phyloP scores from a whole-genome alignment of 2,113 vertebrate genomes.

The rabbit (Oryctolagus cuniculus) region DNA sequence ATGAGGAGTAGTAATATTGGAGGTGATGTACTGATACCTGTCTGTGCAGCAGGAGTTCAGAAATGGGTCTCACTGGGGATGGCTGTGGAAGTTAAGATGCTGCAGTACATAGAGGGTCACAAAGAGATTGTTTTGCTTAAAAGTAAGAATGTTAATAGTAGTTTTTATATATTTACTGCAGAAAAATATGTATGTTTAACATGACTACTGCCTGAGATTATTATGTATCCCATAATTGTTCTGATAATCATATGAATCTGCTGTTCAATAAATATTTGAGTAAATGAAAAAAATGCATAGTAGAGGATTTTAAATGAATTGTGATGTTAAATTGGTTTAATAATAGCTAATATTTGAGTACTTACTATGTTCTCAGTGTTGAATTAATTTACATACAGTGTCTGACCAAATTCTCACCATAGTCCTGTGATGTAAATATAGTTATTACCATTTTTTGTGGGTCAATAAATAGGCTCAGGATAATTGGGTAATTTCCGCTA shows the following conservation, averaged over 20 bases:
- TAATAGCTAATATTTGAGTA: neutral
- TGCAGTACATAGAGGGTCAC: neutral
- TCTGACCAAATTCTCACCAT: slow-evolving; percentile 8
- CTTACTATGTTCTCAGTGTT: neutral
- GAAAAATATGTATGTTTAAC: slow-evolving; percentile 18
- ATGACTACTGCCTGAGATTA: neutral
- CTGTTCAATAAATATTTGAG: neutral
- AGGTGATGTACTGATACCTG: neutral
- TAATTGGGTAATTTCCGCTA: slow-evolving; percentile 32
- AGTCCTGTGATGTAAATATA: slow-evolving; percentile 3
- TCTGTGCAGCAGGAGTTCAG: neutral
- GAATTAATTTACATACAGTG: neutral
- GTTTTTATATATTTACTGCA: slow-evolving; percentile 6
- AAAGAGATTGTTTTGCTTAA: neutral
- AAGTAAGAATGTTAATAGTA: neutral
- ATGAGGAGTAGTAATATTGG: neutral
- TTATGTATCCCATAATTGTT: neutral
- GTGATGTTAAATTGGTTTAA: neutral
- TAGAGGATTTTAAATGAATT: neutral
- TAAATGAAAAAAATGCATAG: slow-evolving; percentile 13
- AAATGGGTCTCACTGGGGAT: neutral
- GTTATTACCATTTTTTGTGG: slow-evolving; percentile 11
- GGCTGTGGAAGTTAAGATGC: neutral
- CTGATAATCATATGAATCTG: neutral
- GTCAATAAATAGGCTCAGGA: slow-evolving; percentile 6